A percentile compares a stretch with the other conserved stretches of the same genome.
Conservation (phyloP, 1,140 invertebrate species). For the Danaus melanippus region DNA sequence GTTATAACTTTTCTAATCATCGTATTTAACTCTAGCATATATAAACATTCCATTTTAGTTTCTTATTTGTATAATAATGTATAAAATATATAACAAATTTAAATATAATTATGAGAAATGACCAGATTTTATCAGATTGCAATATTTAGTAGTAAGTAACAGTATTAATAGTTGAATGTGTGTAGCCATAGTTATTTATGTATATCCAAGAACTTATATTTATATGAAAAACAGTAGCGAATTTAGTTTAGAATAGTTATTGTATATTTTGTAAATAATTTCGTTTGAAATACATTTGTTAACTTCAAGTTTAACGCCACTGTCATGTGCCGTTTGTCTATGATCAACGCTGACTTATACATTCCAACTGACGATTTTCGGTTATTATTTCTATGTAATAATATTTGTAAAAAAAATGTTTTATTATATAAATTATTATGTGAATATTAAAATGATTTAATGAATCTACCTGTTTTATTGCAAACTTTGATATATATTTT, state of each 20-base stretch:
- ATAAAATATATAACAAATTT: constrained; percentile 40
- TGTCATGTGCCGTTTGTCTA: constrained; percentile 8
- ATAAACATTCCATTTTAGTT: constrained; percentile 41
- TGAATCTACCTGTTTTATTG: constrained; percentile 27
- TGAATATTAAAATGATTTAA: constrained; percentile 56
- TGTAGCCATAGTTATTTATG: constrained; percentile 60
- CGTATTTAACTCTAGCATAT: no score
- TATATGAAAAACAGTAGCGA: constrained; percentile 22
- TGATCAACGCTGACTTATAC: neutral
- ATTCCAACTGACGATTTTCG: neutral
- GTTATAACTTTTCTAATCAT: constrained; percentile 1
- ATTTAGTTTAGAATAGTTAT: constrained; percentile 17
- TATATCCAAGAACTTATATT: constrained; percentile 52
- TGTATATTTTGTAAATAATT: constrained; percentile 60
- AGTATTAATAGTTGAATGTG: constrained; percentile 68
- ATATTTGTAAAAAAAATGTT: constrained; percentile 30
- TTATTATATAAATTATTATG: constrained; percentile 59
- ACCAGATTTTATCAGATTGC: constrained; percentile 70
- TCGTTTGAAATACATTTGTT: no score
- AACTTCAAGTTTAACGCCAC: no score
- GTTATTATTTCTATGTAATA: constrained; percentile 8
- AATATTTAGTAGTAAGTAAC: constrained; percentile 66
- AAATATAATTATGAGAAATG: constrained; percentile 54
- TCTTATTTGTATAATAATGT: constrained; percentile 54
- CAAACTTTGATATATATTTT: neutral